Conservation (phyloP, 2,888 invertebrate genomes). For the Cantharis rufa region DNA sequence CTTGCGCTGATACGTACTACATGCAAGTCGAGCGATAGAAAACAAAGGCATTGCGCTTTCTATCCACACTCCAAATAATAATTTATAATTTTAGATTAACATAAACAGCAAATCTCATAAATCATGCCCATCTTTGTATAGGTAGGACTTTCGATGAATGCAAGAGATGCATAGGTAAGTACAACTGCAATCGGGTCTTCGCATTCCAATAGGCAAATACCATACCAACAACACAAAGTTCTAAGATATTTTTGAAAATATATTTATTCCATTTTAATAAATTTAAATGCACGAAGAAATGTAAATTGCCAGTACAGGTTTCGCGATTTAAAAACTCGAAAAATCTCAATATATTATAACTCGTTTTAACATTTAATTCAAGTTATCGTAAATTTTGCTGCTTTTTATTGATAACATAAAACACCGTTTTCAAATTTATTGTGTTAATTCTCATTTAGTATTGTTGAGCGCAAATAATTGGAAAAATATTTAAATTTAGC, state of each 20-base stretch:
- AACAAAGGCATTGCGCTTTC: constrained; percentile 20
- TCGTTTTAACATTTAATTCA: not conserved
- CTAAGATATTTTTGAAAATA: not conserved
- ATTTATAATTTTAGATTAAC: constrained; percentile 17
- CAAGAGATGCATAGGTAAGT: not conserved
- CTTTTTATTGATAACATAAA: not conserved
- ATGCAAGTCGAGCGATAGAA: constrained; percentile 8
- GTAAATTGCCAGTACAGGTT: constrained; percentile 9
- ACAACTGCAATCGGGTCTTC: not conserved
- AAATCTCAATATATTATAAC: not conserved
- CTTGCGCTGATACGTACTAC: not conserved
- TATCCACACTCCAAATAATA: constrained; percentile 11
- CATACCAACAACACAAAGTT: not conserved
- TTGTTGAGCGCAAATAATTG: not conserved
- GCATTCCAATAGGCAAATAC: not conserved
- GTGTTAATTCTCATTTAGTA: not conserved
- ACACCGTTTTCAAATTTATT: not conserved
- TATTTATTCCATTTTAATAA: constrained; percentile 6
- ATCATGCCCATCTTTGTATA: not conserved
- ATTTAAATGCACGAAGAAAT: not conserved
- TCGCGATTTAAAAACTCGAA: not conserved
- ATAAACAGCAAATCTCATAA: constrained; percentile 8
- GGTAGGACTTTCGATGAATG: not conserved
- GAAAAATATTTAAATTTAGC: not conserved
- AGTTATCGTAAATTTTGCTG: not conserved